Percentiles rank a stretch among this genome's conserved stretches.
phyloP scores from a whole-genome alignment of 2,113 vertebrate genomes.

The Pipa parva region DNA sequence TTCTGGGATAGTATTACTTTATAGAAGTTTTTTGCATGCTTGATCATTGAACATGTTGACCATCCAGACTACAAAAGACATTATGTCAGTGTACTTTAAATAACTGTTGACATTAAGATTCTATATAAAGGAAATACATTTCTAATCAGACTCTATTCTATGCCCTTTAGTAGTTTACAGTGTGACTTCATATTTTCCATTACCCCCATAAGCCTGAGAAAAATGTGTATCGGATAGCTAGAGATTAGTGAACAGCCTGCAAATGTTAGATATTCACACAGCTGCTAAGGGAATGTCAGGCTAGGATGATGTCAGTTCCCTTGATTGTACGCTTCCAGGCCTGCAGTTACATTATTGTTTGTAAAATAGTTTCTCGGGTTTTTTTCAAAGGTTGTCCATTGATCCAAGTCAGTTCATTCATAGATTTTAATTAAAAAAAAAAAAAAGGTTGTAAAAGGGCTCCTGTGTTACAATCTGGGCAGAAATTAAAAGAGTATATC shows the following conservation, averaged over 20 bases:
- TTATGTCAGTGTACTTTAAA: conserved; percentile 7
- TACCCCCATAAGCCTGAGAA: conserved; percentile 6
- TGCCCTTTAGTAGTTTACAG: background rate
- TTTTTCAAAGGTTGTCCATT: no score
- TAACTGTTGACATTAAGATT: conserved; percentile 1
- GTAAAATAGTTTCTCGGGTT: background rate
- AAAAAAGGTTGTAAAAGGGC: no score
- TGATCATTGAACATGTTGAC: background rate
- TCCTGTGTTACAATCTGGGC: no score
- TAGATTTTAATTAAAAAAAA: no score
- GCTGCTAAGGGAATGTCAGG: conserved; percentile 18
- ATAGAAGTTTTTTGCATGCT: no score
- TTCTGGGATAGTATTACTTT: no score
- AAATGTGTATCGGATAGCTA: conserved; percentile 10
- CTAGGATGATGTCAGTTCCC: conserved; percentile 1
- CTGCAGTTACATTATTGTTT: background rate
- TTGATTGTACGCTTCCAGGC: conserved; percentile 7
- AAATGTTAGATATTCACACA: conserved; percentile 26
- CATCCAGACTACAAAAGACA: background rate
- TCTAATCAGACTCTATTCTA: background rate
- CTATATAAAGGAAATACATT: conserved; percentile 8
- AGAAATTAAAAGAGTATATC: no score
- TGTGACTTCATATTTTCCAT: conserved; percentile 23
- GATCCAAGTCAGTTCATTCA: no score
- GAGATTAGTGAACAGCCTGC: conserved; percentile 25